Base-by-base conservation (phyloP, 30 jellyfish, hydroid and myxozoan genomes). In the Pseudorhiza aurosa region DNA sequence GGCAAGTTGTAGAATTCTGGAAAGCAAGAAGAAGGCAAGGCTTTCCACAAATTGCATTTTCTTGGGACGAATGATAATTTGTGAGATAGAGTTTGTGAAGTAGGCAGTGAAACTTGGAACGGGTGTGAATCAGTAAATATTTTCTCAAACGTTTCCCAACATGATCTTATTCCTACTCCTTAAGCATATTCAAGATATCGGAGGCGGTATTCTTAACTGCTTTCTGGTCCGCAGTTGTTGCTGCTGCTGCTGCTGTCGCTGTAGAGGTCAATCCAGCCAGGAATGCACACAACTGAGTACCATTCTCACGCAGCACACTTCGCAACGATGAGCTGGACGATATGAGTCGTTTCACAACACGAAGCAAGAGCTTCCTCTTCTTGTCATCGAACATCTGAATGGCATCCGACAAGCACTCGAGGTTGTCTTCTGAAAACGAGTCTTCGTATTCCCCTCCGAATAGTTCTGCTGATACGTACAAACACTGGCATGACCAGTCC, bases 381-480 rank as follows among this genome's bases (percentile, higher is more conserved):
- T 80, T 85, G 31, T 73, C 73, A 53, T 40, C 72, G 19, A 68
- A 75, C 67, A 67, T 12, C 33, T 85, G 85, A 39, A 87, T 28
- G 39, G 96, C 96, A 36, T 76, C 91, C 10, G 87, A 49, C 37
- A 91, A 46, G 40, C 95, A 68, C 31, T 79, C 96, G 28, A 85
- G 88, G 59, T 85, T 85, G 44, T 91, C 96, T 27, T 60, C 95
- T 9, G 96, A 47, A 42, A 91, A 85, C 12, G 96, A 69, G 24
- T 77, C 95, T 43, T 77, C 96, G 36, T 72, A 55, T 25, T 77
- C 90, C 18, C 98, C 98, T 9, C 98, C 98, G 32, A 85, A 91
- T 51, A 91, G 62, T 57, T 91, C 98, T 4, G 93, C 98, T 6
- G 96, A 91, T 39, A 91, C n/a, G 63, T 91, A 91, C 80, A 91